A percentile compares a stretch with the other conserved stretches of the same genome.
These are phyloP conservation scores for Bryconaethiops microstoma DNA, from an alignment of 2,797 vertebrate genomes.

Conservation along the genomic window DNA sequence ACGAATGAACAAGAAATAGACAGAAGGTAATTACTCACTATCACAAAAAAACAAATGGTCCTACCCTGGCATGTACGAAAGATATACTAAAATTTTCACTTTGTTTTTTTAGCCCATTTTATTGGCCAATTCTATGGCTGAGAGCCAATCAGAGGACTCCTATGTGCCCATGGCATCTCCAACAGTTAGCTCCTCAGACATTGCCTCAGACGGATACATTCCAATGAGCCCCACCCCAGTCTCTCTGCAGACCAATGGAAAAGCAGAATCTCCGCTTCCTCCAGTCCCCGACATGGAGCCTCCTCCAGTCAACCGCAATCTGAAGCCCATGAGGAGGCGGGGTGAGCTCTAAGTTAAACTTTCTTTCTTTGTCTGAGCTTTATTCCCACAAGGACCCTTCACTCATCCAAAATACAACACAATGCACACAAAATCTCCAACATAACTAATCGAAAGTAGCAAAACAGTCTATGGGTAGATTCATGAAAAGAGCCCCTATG, in stretches of 20 bases:
- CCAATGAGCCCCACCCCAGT: constrained; percentile 87
- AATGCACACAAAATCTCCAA: too few species aligned
- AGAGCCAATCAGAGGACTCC: constrained; percentile 72
- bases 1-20: too few species aligned
- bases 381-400: too few species aligned
- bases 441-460: too few species aligned
- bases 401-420: too few species aligned
- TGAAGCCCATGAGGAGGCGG: constrained; percentile 84
- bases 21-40: too few species aligned
- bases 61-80: too few species aligned
- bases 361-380: too few species aligned
- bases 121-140: constrained; percentile 70
- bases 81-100: too few species aligned
- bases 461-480: too few species aligned
- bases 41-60: too few species aligned
- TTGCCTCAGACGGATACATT: constrained; percentile 86
- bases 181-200: constrained; percentile 57
- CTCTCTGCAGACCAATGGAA: constrained; percentile 62
- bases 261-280: constrained; percentile 58
- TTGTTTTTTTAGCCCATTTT: constrained; percentile 73
- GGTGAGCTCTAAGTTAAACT: constrained; percentile 60
- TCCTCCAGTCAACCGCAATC: constrained; percentile 91
- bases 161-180: constrained; percentile 90
- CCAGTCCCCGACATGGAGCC: constrained; percentile 80
- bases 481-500: too few species aligned